Evolutionary conservation across 2,113 vertebrate genomes (phyloP).

Genomic region (Epinephelus moara): DNA sequence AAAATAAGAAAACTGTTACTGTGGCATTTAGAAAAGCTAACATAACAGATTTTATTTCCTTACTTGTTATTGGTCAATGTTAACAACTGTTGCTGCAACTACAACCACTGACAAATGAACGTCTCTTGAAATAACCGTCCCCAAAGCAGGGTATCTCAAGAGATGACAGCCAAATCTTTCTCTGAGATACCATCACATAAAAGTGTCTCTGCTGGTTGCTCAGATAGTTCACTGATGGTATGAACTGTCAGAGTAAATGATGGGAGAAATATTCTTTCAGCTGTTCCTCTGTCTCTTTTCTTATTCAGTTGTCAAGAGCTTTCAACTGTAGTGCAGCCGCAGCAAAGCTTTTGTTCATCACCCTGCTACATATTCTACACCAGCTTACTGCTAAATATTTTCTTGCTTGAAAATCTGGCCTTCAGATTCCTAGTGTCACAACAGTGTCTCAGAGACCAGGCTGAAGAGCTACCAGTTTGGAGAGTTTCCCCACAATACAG

Average conservation of each 20-base stretch:
- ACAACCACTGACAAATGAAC: neutral
- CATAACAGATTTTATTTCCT: neutral
- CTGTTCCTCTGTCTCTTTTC: conserved; percentile 6
- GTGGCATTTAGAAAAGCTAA: neutral
- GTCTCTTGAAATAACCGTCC: neutral
- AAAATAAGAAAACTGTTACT: neutral
- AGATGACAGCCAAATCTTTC: conserved; percentile 13
- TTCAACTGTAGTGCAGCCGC: neutral
- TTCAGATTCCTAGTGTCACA: neutral
- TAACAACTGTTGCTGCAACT: neutral
- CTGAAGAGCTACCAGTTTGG: no score
- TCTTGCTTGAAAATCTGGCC: neutral
- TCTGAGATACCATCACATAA: conserved; percentile 4
- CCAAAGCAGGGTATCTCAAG: neutral
- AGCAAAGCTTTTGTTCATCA: neutral
- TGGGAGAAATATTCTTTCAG: neutral
- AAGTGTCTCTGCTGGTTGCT: neutral
- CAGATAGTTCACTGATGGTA: neutral
- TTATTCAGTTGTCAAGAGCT: neutral
- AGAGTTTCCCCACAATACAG: neutral
- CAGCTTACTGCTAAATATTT: neutral
- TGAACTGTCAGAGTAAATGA: conserved; percentile 21
- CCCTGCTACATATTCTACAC: neutral
- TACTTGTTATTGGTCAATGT: neutral
- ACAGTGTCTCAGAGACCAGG: neutral